Evolutionary conservation across 92 coral and sea anemone genomes (phyloP).

Genomic region (Scolanthus callimorphus): DNA sequence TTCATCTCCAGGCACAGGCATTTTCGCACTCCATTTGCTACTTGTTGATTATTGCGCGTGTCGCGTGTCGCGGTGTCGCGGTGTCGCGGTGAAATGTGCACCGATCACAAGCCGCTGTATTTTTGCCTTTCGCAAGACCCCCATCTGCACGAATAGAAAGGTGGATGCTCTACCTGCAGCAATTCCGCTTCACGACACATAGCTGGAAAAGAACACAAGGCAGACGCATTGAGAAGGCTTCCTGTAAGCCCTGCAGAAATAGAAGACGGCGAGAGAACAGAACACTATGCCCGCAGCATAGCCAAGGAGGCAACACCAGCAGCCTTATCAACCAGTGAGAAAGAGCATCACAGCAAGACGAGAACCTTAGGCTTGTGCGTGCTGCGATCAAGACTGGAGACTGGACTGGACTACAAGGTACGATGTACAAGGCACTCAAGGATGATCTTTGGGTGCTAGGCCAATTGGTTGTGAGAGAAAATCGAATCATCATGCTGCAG

Average conservation of each 20-base stretch:
- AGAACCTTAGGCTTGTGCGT: constrained; percentile 29
- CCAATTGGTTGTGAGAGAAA: constrained; percentile 43
- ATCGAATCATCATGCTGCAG: constrained; percentile 38
- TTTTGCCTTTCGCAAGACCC: constrained; percentile 18
- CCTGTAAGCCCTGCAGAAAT: constrained; percentile 24
- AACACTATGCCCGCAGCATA: constrained; percentile 51
- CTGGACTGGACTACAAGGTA: constrained; percentile 29
- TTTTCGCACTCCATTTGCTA: no score
- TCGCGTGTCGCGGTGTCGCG: no score
- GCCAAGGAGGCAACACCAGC: constrained; percentile 21
- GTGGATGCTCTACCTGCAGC: constrained; percentile 55
- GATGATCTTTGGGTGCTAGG: constrained; percentile 40
- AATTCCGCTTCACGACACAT: constrained; percentile 36
- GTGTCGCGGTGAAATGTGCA: constrained; percentile 43
- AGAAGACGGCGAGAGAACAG: constrained; percentile 7
- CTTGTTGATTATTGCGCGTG: no score
- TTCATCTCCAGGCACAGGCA: no score
- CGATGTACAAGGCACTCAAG: constrained; percentile 31
- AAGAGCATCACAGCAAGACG: constrained; percentile 31
- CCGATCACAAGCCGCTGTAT: constrained; percentile 44
- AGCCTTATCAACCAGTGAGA: constrained; percentile 33
- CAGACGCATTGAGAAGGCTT: constrained; percentile 47
- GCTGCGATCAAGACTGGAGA: constrained; percentile 36
- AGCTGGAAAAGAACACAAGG: constrained; percentile 31
- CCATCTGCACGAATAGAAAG: constrained; percentile 49